Evolutionary conservation across 2,113 vertebrate species (phyloP), one percentile per base, ranked within the genome.

Genomic region (Oenanthe melanoleuca): DNA sequence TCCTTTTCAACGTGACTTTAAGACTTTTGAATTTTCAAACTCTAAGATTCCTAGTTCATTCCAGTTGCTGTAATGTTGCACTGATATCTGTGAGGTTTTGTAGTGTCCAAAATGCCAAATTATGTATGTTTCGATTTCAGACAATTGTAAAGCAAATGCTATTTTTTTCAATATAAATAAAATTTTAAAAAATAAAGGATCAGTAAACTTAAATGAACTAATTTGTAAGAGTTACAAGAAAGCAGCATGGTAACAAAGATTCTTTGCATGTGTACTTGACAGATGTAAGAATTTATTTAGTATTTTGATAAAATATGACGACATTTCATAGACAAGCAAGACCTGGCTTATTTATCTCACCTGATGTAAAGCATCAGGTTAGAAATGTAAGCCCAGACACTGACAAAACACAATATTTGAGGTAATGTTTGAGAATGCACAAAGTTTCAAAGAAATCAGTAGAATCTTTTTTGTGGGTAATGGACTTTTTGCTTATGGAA

Each of bases 341-440:
- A 70, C 3, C 7, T 67, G 37, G 3, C 3, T 79, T 72, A 33
- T 2, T 1, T 59, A 7, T 42, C 17, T 89, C 21, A 47, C 34
- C 34, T 37, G 34, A 37, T 0, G 0, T 33, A 91, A 84, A 73
- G 2, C 4, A 40, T 14, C 5, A 9, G 3, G 11, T 47, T 86
- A 65, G 28, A 78, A 79, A 63, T 31, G 14, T 17, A 66, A 75
- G 7, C 2, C 42, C 59, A 26, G 34, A 28, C 6, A 25, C 6
- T 20, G 12, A 63, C 2, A 34, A 80, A 89, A 52, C 5, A 40
- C 12, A 42, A 0, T 25, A 12, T 66, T 66, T 70, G 24, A 61
- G 29, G 16, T 11, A 70, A n/a, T 44, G 42, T 65, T 73, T 79
- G 29, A 55, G 37, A 69, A 34, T 23, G 3, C 14, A 52, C 3